Evolutionary conservation across 2,888 invertebrate species (phyloP), one percentile per base, ranked within the genome.

Genomic region (Diadromus collaris): DNA sequence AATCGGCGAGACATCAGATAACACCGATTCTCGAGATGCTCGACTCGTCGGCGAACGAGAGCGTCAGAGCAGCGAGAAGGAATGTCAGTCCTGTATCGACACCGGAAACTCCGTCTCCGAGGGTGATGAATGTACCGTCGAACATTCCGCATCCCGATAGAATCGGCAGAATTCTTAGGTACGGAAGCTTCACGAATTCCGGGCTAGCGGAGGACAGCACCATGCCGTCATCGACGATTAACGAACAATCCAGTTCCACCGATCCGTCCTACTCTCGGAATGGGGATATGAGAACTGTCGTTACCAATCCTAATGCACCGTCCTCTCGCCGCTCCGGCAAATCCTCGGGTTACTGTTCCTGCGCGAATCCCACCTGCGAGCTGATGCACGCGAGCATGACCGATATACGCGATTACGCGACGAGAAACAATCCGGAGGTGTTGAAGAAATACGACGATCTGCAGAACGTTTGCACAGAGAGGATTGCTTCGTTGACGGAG

Each of bases 401-500:
- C 3, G 82, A 85, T 54, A 82, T 85, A 44, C 83, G 85, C 1
- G 78, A 77, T 34, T 84, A 84, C 21, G 81, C 84, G 1, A 44
- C 83, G 24, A 83, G n/a, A 6, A 83, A 86, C 80, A 86, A 86
- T 67, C 89, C 89, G 0, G 85, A 88, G 32, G 85, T 88, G 16
- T 63, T 89, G 9, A 85, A 87, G 64, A 92, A 92, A 58, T 93
- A 92, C 75, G 91, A 92, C 0, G 90, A 92, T 80, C 90, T 93
- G 16, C 92, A 93, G 0, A 92, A 92, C 58, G 92, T 91, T 58
- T 94, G 93, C 71, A 91, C 91, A 0, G 92, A 93, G 79, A 91
- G 93, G 76, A 94, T 94, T 60, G 91, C 92, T 2, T 92, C 93
- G 75, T 86, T 94, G 6, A 91, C 92, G 0, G 91, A 92, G 10